Evolutionary conservation across 2,113 vertebrate genomes (phyloP), one percentile per base, ranked within the genome.

Genomic region (Gasterosteus aculeatus): DNA sequence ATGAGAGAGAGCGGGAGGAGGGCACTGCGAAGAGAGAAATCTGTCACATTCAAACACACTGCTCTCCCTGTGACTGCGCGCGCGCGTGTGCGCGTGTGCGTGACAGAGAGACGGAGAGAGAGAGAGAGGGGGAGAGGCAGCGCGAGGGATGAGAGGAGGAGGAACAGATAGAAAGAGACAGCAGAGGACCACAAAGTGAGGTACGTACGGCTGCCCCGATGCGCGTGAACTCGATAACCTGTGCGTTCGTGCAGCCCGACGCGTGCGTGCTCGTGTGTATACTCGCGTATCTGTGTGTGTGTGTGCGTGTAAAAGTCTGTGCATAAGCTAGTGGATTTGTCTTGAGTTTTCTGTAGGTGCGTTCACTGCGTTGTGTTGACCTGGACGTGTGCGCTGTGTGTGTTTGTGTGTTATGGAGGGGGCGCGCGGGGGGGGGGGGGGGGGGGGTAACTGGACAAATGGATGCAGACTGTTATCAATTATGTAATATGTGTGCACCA

Each of bases 21-120:
- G 88, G 91, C 84, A 85, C 82, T 82, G 88, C 88, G 78, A 86
- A 89, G 82, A 89, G 87, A 90, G 78, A 88, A 93, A 94, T 93
- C 91, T 88, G 90, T 92, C 90, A 91, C 88, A 93, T 90, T 92
- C 88, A 93, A 91, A 92, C 89, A 92, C 90, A 85, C 85, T 72
- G 63, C 80, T 85, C 83, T 88, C 57, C 88, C 69, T 85, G 83
- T 87, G 68, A 76, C 70, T 69, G 62, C 22, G 29, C 53, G 63
- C 67, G n/a, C 53, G 63, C 62, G 35, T 81, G 12, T 53, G 51
- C 12, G 51, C 10, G 49, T 49, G 47, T 26, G n/a, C 4, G 10
- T 11, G 10, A 53, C 9, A 22, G 51, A 53, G 19, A 22, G 47
- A 49, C 8, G 73, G 65, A 60, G 35, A 80, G 70, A 80, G 70